Evolutionary conservation across 1,140 invertebrate genomes (phyloP), one percentile per base, ranked within the genome.

Genomic region (Stegodyphus dumicola): DNA sequence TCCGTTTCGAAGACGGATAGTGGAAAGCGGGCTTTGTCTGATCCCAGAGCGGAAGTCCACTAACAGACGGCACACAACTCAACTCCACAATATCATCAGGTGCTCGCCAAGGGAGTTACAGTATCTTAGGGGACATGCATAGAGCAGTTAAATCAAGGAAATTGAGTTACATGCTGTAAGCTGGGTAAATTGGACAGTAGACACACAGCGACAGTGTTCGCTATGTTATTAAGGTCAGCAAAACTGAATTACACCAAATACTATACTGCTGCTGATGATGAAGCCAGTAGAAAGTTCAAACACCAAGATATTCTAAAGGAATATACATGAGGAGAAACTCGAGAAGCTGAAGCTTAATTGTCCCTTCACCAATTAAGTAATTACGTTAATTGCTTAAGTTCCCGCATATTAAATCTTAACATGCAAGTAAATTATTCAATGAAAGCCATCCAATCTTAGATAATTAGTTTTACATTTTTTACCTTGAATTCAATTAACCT

Each of bases 1-100:
- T 83, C 71, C 71, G 70, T 75, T 65, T 66, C 11, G 79, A 83
- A 83, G 79, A 83, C 60, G 79, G 60, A 83, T 83, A 60, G 78
- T 73, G 49, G 79, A 83, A 65, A 75, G 79, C 65, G 60, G 79
- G 79, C 79, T 83, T 83, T 83, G 71, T 83, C 54, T 54, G 66
- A 80, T 17, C 54, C 78, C 67, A 70, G 51, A 33, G 67, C 69
- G 78, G 77, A 79, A 79, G 69, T 80, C 78, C 67, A 70, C 15
- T 10, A 73, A 17, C 69, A 80, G 69, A 73, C 70, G 53, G 69
- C 54, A 51, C 69, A 54, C 69, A 70, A 71, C 78, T 83, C 54
- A 18, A 51, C 65, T 83, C 53, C 13, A 69, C 71, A 74, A 65
- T 83, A 83, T 83, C 79, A 83, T 83, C 79, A 83, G 79, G 70